These are phyloP conservation scores for Rhineura floridana DNA, from an alignment of 2,113 vertebrate species.

Conservation along the genomic window DNA sequence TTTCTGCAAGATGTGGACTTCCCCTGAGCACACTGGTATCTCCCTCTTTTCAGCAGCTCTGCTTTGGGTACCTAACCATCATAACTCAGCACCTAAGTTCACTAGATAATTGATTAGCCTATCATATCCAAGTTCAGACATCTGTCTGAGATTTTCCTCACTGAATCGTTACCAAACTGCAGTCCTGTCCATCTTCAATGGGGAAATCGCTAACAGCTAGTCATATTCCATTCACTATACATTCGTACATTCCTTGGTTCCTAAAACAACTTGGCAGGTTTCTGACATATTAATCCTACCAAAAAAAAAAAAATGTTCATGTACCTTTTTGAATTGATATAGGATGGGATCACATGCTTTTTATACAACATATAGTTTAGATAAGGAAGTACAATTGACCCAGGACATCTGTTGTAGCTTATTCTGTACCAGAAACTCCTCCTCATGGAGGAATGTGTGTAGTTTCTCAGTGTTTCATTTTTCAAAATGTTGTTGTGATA, in stretches of 20 bases:
- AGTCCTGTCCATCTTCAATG: neutral
- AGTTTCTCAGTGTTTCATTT: neutral
- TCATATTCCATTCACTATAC: neutral
- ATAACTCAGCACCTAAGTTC: neutral
- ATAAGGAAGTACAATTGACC: neutral
- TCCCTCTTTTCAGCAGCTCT: no score
- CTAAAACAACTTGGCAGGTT: neutral
- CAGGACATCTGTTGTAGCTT: neutral
- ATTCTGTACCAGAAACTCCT: neutral
- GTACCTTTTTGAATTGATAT: neutral
- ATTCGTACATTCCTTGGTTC: neutral
- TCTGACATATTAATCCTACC: neutral
- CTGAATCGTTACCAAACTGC: neutral
- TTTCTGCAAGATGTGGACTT: no score
- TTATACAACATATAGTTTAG: neutral
- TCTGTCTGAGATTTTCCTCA: neutral
- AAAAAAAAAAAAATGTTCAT: neutral
- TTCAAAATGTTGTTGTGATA: neutral
- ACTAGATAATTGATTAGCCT: neutral
- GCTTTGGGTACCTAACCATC: neutral
- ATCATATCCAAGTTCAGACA: neutral
- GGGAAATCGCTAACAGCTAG: neutral
- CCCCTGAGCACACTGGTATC: no score
- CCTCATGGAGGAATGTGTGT: neutral
- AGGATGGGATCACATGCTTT: neutral